A percentile compares a stretch with the other conserved stretches of the same genome.
Evolutionary conservation across 2,888 invertebrate genomes (phyloP).

Genomic region (Hyposoter didymator): DNA sequence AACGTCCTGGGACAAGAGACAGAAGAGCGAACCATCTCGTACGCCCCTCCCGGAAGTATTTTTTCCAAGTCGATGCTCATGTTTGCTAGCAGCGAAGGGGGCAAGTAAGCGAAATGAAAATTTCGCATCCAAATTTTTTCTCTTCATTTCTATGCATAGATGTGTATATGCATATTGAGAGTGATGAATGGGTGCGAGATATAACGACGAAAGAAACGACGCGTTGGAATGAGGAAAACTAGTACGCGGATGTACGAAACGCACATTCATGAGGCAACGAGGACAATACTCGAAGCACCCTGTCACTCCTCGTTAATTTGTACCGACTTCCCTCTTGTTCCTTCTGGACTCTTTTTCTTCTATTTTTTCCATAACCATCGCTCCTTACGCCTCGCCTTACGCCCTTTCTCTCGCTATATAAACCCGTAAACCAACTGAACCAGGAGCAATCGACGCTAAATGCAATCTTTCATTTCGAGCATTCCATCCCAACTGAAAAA

Average conservation of each 20-base stretch:
- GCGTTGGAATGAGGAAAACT: constrained; percentile 46
- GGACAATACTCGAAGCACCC: constrained; percentile 79
- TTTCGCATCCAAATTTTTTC: constrained; percentile 83
- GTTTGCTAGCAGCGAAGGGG: constrained; percentile 46
- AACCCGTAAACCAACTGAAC: neutral
- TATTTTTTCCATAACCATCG: neutral
- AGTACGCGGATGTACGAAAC: constrained; percentile 46
- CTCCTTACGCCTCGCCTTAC: neutral
- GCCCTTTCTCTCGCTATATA: neutral
- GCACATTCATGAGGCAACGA: constrained; percentile 55
- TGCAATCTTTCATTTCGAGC: neutral
- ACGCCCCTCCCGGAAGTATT: constrained; percentile 81
- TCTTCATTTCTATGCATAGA: constrained; percentile 29
- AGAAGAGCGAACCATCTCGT: constrained; percentile 41
- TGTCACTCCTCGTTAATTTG: constrained; percentile 81
- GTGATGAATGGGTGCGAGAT: constrained; percentile 73
- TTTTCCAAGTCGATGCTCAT: constrained; percentile 82
- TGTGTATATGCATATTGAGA: constrained; percentile 52
- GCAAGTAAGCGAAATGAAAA: constrained; percentile 79
- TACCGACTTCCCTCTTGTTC: constrained; percentile 66
- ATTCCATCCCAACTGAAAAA: neutral
- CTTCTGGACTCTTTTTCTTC: constrained; percentile 51
- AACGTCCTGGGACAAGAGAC: constrained; percentile 60
- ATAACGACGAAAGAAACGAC: constrained; percentile 33
- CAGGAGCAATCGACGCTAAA: neutral